These are phyloP conservation scores for Oreonectes daqikongensis DNA, from an alignment of 2,797 vertebrate genomes.

Conservation along the genomic window DNA sequence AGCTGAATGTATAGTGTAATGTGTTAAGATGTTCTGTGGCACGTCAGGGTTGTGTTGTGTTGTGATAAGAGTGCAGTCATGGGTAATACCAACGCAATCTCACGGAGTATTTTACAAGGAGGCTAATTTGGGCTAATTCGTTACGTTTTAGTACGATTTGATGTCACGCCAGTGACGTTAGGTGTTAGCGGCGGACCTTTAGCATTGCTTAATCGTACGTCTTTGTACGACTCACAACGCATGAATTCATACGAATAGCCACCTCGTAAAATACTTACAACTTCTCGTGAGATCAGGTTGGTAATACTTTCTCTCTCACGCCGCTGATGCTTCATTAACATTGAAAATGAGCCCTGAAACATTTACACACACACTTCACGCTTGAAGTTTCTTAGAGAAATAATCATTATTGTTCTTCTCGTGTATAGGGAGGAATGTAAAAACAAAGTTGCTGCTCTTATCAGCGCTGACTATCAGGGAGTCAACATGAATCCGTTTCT, in stretches of 20 bases:
- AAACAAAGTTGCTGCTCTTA: not conserved
- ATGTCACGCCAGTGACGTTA: too few relatives aligned
- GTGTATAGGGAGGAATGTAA: not conserved
- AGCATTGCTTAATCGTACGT: too few relatives aligned
- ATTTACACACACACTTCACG: not conserved
- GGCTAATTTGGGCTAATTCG: too few relatives aligned
- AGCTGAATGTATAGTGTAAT: too few relatives aligned
- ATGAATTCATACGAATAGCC: too few relatives aligned
- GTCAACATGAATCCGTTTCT: not conserved
- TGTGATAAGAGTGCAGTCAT: constrained; percentile 20
- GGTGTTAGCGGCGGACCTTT: too few relatives aligned
- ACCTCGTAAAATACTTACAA: too few relatives aligned
- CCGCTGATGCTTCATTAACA: not conserved
- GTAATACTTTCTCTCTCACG: not conserved
- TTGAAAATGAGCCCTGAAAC: not conserved
- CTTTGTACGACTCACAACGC: too few relatives aligned
- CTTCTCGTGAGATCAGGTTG: too few relatives aligned
- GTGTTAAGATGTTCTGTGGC: not conserved
- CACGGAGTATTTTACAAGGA: too few relatives aligned
- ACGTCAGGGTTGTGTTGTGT: not conserved
- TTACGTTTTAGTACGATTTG: too few relatives aligned
- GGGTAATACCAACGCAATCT: too few relatives aligned
- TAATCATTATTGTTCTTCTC: not conserved
- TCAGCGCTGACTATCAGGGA: not conserved
- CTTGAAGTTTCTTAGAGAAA: not conserved